phyloP scores from a whole-genome alignment of 2,888 invertebrate species.

The Eilema sororculum region DNA sequence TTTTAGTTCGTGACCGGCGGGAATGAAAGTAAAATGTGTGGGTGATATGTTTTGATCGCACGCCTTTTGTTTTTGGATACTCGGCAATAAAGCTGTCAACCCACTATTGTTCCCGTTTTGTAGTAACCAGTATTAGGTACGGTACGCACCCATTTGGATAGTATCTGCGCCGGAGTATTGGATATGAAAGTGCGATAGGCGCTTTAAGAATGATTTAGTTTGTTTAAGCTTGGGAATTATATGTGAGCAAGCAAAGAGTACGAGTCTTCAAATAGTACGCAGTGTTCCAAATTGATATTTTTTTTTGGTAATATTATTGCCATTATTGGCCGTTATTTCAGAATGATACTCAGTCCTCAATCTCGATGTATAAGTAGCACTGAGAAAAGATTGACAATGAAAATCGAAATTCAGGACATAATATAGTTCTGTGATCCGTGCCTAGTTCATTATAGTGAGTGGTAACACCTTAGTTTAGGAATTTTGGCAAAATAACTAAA shows the following conservation, averaged over 20 bases:
- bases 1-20: slow-evolving; percentile 27
- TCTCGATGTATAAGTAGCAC: too few species aligned
- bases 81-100: slow-evolving; percentile 14
- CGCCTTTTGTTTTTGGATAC: slow-evolving; percentile 15
- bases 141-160: not conserved
- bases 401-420: too few species aligned
- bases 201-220: not conserved
- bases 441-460: too few species aligned
- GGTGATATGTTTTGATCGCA: slow-evolving; percentile 20
- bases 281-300: not conserved
- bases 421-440: too few species aligned
- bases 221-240: not conserved
- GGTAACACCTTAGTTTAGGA: too few species aligned
- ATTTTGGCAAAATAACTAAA: too few species aligned
- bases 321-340: too few species aligned
- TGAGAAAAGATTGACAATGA: too few species aligned
- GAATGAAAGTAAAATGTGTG: slow-evolving; percentile 24
- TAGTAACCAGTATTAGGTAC: not conserved
- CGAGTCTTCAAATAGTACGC: not conserved
- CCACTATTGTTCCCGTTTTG: slow-evolving; percentile 4
- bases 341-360: too few species aligned
- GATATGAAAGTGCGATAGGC: not conserved
- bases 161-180: not conserved
- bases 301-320: too few species aligned
- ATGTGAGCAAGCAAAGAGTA: not conserved